These are phyloP conservation scores for Calypte anna DNA, from an alignment of 2,113 vertebrate genomes.

Conservation along the genomic window DNA sequence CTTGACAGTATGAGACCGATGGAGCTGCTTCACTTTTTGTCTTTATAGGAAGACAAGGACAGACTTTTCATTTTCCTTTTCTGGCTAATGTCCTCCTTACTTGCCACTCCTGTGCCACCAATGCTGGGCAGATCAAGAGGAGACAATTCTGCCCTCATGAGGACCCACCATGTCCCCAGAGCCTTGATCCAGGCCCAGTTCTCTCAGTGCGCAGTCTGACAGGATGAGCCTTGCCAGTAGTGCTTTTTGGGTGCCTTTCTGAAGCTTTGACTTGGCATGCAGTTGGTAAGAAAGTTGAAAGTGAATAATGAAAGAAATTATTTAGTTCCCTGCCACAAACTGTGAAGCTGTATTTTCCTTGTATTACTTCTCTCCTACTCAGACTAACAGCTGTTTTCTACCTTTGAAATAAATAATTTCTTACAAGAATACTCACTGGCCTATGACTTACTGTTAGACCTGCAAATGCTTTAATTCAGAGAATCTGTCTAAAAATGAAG, in stretches of 20 bases:
- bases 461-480: background rate
- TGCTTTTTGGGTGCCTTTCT: background rate
- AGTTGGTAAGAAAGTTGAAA: background rate
- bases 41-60: background rate
- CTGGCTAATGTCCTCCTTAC: accelerated
- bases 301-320: background rate
- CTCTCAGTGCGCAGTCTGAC: accelerated
- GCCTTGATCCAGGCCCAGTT: accelerated
- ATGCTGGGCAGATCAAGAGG: background rate
- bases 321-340: background rate
- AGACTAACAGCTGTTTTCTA: background rate
- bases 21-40: background rate
- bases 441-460: background rate
- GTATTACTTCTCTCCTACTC: background rate
- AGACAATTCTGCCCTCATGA: accelerated
- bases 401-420: background rate
- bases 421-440: background rate
- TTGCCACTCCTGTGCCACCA: background rate
- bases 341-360: background rate
- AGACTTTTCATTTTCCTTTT: background rate
- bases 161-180: accelerated
- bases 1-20: background rate
- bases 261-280: background rate
- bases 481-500: background rate
- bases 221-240: background rate